phyloP scores from a whole-genome alignment of 30 jellyfish, hydroid and myxozoan species.

The Haliclystus octoradiatus region DNA sequence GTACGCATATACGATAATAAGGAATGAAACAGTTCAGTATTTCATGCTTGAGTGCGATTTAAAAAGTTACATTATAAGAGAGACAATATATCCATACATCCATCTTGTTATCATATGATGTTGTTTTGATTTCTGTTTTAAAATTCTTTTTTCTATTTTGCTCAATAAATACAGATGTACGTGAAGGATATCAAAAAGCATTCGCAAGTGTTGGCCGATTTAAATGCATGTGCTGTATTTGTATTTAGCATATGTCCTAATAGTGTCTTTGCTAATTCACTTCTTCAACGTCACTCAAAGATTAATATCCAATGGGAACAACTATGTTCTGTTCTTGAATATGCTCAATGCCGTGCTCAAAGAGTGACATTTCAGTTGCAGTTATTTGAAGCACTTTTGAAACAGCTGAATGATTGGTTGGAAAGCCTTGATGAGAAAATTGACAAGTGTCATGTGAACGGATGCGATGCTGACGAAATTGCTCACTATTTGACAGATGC shows the following conservation, averaged over 20 bases:
- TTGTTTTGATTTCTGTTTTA: no score
- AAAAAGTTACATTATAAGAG: no score
- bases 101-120: background rate
- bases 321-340: slow-evolving; percentile 53
- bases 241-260: slow-evolving; percentile 65
- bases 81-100: background rate
- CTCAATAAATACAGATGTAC: no score
- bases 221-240: slow-evolving; percentile 45
- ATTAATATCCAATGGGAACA: slow-evolving; percentile 52
- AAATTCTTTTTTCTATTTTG: no score
- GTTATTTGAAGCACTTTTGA: slow-evolving; percentile 74
- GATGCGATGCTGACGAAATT: slow-evolving; percentile 32
- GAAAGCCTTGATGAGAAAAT: slow-evolving; percentile 24
- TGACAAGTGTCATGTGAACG: slow-evolving; percentile 5
- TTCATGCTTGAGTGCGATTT: no score
- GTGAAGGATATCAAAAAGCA: slow-evolving; percentile 39
- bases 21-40: no score
- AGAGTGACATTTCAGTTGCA: slow-evolving; percentile 62
- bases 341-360: slow-evolving; percentile 39
- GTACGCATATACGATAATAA: no score
- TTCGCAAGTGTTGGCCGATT: slow-evolving; percentile 32
- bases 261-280: slow-evolving; percentile 52
- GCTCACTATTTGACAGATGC: slow-evolving; percentile 21
- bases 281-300: slow-evolving; percentile 10
- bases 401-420: slow-evolving; percentile 64